Base-by-base conservation (phyloP, 2,113 vertebrate species). In the Hippocampus comes region DNA sequence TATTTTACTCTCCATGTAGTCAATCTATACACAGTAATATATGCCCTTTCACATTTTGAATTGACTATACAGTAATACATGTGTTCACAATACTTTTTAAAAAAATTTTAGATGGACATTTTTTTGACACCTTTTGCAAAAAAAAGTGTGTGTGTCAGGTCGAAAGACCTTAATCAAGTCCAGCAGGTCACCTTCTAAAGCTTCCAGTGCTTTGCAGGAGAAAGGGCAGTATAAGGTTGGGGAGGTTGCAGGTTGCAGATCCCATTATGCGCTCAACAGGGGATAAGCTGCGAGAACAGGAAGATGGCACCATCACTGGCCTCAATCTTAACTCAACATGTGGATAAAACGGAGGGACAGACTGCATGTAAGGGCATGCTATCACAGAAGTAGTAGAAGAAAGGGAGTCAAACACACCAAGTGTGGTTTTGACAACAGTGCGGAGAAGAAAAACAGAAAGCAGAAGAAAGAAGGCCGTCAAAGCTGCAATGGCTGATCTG, bases 191-290 rank as follows among this genome's bases (percentile, higher is more conserved):
- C 23, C 64, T 27, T 66, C 6, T 15, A 48, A 66, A 49, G 23
- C 42, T 46, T 23, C 20, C 63, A 65, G 41, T 61, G 27, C 59
- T 20, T 18, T 34, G 15, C 27, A n/a, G 42, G n/a, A 25, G 42
- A 7, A 65, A 46, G 42, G 25, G 46, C 43, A 9, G 20, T 11
- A 21, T 38, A 18, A 20, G 15, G 59, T 30, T 30, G 57, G 57
- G 64, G 72, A 79, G 78, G 66, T 84, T 72, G 81, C 66, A 66
- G 72, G 0, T 0, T 38, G 71, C 5, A 83, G 78, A 91, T 86
- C 88, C 71, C 79, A 89, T 91, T 89, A 91, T 87, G 73, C 82
- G 89, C 87, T 91, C 84, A 89, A 75, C 67, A 15, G 14, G 64
- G 77, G 87, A 87, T 91, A 84, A 90, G 66, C 85, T 77, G 75